These are phyloP conservation scores for Trachelus tabidus DNA, from an alignment of 2,888 invertebrate genomes.

Conservation along the genomic window DNA sequence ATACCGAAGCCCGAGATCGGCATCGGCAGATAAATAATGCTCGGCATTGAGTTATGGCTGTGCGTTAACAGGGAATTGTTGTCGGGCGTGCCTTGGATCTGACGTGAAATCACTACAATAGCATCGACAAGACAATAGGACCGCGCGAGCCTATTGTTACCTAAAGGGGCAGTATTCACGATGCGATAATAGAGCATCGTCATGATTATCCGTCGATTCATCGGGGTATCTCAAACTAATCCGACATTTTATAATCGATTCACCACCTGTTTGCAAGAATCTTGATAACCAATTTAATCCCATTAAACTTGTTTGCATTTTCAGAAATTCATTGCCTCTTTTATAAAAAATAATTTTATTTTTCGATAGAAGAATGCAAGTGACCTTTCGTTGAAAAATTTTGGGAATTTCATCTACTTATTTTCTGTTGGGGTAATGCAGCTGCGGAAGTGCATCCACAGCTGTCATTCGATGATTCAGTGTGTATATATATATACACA, in stretches of 20 bases:
- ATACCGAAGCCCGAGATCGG: background rate
- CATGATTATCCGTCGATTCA: conserved; percentile 1
- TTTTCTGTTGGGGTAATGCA: background rate
- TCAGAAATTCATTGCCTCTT: background rate
- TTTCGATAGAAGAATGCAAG: too few relatives aligned
- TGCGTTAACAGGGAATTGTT: background rate
- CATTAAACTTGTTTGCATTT: background rate
- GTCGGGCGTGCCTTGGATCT: conserved; percentile 1
- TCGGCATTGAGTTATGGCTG: background rate
- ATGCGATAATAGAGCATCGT: conserved; percentile 17
- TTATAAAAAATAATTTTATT: too few relatives aligned
- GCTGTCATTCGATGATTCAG: background rate
- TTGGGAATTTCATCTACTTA: background rate
- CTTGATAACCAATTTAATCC: background rate
- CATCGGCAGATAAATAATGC: background rate
- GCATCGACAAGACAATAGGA: conserved; percentile 22
- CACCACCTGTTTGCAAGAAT: background rate
- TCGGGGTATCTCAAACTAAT: background rate
- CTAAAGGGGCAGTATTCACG: conserved; percentile 18
- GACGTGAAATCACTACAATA: conserved; percentile 29
- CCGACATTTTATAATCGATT: background rate
- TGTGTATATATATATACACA: background rate
- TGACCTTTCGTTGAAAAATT: background rate
- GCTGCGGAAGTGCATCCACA: background rate
- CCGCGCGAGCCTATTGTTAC: conserved; percentile 26